A percentile compares a stretch with the other conserved stretches of the same genome.
phyloP scores from a whole-genome alignment of 2,888 invertebrate species.

The Eupeodes luniger region DNA sequence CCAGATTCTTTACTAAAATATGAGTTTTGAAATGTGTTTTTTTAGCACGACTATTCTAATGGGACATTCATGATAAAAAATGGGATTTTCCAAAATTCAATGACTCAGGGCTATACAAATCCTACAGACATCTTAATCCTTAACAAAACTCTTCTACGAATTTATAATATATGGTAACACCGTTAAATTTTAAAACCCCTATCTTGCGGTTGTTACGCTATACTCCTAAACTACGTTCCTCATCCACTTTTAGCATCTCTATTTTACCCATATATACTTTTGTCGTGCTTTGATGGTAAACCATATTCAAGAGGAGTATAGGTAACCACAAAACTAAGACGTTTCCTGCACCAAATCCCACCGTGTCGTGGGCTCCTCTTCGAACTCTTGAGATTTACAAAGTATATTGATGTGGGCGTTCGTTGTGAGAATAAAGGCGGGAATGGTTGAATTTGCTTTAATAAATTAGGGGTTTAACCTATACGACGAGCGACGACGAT shows the following conservation, averaged over 20 bases:
- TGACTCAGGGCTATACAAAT: too few relatives aligned
- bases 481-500: not conserved
- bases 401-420: slow-evolving; percentile 9
- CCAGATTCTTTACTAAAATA: too few relatives aligned
- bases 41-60: too few relatives aligned
- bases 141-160: too few relatives aligned
- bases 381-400: slow-evolving; percentile 21
- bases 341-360: slow-evolving; percentile 42
- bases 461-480: slow-evolving; percentile 69
- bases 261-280: slow-evolving; percentile 33
- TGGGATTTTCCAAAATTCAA: too few relatives aligned
- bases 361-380: slow-evolving; percentile 1
- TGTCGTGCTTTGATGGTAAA: slow-evolving; percentile 56
- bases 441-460: slow-evolving; percentile 60
- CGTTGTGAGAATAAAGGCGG: not conserved
- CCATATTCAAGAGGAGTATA: slow-evolving; percentile 34
- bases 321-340: slow-evolving; percentile 69
- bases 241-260: slow-evolving; percentile 44
- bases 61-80: too few relatives aligned
- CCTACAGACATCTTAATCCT: too few relatives aligned
- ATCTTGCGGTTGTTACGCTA: slow-evolving; percentile 53
- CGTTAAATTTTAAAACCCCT: slow-evolving; percentile 23
- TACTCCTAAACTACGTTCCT: slow-evolving; percentile 27
- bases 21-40: too few relatives aligned
- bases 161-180: not conserved